Evolutionary conservation across 2,888 invertebrate species (phyloP).

Genomic region (Liposcelis brunnea): DNA sequence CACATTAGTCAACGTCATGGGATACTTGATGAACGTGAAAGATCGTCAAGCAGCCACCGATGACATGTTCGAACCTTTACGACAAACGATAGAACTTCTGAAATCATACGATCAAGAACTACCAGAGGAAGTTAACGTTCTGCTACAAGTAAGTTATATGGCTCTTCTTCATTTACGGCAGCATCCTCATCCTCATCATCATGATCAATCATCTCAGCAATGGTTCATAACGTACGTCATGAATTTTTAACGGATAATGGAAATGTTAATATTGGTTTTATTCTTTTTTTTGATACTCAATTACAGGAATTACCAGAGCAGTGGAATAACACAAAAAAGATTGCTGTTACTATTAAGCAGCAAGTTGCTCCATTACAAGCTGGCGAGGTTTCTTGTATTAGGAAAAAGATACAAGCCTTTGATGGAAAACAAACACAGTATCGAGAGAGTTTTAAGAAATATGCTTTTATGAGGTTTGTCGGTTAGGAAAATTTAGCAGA

Average conservation of each 20-base stretch:
- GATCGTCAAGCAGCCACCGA: constrained; percentile 76
- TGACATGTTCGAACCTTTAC: constrained; percentile 88
- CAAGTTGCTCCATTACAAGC: constrained; percentile 91
- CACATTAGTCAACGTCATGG: constrained; percentile 84
- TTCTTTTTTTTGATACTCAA: background rate
- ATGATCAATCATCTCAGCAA: no score
- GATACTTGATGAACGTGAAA: constrained; percentile 78
- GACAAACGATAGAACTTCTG: constrained; percentile 79
- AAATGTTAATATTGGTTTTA: background rate
- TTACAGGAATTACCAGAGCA: constrained; percentile 80
- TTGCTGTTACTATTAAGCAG: constrained; percentile 78
- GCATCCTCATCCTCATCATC: no score
- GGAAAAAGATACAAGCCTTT: constrained; percentile 70
- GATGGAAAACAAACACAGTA: constrained; percentile 70
- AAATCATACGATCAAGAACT: constrained; percentile 94
- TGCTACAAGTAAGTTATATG: constrained; percentile 43
- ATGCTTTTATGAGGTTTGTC: constrained; percentile 24
- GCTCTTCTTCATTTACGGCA: no score
- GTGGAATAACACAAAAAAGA: constrained; percentile 88
- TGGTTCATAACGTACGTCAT: no score
- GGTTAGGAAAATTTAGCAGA: no score
- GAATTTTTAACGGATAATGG: constrained; percentile 4
- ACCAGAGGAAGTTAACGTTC: constrained; percentile 85
- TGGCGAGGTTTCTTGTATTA: constrained; percentile 77
- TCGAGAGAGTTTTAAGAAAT: constrained; percentile 64